Percentiles rank a stretch among this genome's conserved stretches.
Evolutionary conservation across 1,140 invertebrate species (phyloP).

Genomic region (Leptinotarsa lineolata): DNA sequence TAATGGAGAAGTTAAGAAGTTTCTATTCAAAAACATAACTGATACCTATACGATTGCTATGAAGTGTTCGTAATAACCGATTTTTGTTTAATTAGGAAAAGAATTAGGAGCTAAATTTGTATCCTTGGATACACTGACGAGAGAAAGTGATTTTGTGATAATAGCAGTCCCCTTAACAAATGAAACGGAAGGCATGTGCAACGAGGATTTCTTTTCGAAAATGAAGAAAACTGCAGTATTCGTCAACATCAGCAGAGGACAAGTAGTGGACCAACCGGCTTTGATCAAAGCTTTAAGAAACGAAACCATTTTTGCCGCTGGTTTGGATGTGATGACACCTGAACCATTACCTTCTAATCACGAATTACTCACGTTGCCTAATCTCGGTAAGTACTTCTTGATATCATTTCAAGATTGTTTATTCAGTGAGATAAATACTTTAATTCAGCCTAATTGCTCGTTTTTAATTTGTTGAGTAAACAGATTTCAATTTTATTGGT

Average conservation of each 20-base stretch:
- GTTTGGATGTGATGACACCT: constrained; percentile 90
- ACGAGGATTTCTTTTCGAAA: constrained; percentile 70
- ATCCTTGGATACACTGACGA: constrained; percentile 70
- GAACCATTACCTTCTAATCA: constrained; percentile 87
- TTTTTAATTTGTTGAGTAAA: too few relatives aligned
- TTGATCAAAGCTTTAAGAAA: constrained; percentile 76
- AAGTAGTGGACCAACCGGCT: constrained; percentile 78
- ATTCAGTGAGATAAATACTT: not conserved
- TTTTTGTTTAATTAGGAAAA: constrained; percentile 56
- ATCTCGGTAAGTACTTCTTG: constrained; percentile 69
- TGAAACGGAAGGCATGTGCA: constrained; percentile 79
- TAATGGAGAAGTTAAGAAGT: too few relatives aligned
- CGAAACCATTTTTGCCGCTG: constrained; percentile 79
- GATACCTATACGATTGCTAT: too few relatives aligned
- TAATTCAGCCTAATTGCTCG: too few relatives aligned
- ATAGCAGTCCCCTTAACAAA: constrained; percentile 72
- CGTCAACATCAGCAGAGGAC: constrained; percentile 82
- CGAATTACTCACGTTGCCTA: constrained; percentile 77
- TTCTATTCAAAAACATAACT: too few relatives aligned
- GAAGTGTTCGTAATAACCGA: too few relatives aligned
- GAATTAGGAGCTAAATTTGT: constrained; percentile 70
- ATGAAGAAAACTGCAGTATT: constrained; percentile 89
- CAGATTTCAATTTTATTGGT: too few relatives aligned
- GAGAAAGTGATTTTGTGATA: constrained; percentile 81
- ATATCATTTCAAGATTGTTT: not conserved